phyloP scores from a whole-genome alignment of 2,797 vertebrate species.

The Mergus octosetaceus region DNA sequence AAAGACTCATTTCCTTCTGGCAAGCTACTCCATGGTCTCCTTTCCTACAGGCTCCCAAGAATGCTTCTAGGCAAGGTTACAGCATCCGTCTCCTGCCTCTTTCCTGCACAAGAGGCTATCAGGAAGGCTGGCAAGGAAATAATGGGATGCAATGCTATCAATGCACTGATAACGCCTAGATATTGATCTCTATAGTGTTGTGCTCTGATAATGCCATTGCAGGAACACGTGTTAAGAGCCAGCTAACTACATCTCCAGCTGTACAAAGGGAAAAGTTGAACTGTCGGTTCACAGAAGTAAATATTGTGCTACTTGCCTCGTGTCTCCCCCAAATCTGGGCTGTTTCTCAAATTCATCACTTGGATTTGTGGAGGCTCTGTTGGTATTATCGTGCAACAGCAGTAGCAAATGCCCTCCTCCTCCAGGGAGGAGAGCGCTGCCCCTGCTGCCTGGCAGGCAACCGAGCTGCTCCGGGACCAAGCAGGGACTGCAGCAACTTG shows the following conservation, averaged over 20 bases:
- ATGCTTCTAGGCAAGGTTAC: not conserved
- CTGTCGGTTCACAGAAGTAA: not conserved
- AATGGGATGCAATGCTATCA: rapidly evolving
- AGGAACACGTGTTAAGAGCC: not conserved
- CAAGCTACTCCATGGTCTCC: not conserved
- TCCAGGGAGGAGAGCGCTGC: rapidly evolving
- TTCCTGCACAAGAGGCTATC: not conserved
- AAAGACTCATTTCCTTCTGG: not conserved
- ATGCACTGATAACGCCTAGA: not conserved
- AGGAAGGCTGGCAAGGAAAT: not conserved
- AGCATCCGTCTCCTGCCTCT: not conserved
- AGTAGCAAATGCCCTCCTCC: not conserved
- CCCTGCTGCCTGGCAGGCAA: rapidly evolving
- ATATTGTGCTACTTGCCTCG: not conserved
- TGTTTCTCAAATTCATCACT: rapidly evolving
- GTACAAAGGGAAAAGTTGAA: not conserved
- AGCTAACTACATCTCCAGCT: not conserved
- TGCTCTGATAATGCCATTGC: not conserved
- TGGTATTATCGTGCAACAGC: not conserved
- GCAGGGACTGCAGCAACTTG: not conserved
- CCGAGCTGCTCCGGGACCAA: rapidly evolving
- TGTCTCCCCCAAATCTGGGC: not conserved
- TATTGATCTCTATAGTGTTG: not conserved
- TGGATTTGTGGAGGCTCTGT: not conserved
- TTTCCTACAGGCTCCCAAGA: not conserved